Evolutionary conservation across 2,888 invertebrate species (phyloP), one percentile per base, ranked within the genome.

Genomic region (Mylabris sibirica): DNA sequence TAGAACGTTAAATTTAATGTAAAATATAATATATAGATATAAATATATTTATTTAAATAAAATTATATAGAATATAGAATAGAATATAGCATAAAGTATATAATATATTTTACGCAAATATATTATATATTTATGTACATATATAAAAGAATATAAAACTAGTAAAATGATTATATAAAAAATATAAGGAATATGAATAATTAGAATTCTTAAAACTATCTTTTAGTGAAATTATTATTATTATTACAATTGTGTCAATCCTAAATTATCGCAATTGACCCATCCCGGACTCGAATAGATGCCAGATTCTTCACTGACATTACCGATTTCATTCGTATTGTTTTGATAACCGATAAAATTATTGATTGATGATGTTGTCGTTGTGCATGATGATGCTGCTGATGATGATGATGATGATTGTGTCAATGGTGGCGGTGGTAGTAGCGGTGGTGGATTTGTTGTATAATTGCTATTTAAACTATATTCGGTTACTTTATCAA

Each of bases 241-340:
- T 17, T 3, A 24, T 57, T 57, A 57, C 12, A 57, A 14, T 57
- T 57, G 57, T 24, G 24, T 57, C 57, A 57, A 14, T 3, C 57
- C 57, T 5, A 57, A 57, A 57, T 57, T 57, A 24, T 57, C 57
- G 12, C 57, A 57, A 57, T 57, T 22, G 12, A 57, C 24, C 57
- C 57, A 57, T 24, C 24, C 12, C 24, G 57, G 12, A 4, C 2
- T 14, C 12, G 57, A 1, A 57, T 57, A 57, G 3, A 57, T 57
- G 24, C 57, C 22, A 24, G 57, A 22, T 14, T 57, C 49, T 49
- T 49, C 57, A 14, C 24, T 57, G 4, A 24, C 12, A 57, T 24
- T 24, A 57, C 12, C 57, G 9, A 57, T 12, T 22, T 57, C 57
- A 5, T 57, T 57, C 12, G 57, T 57, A 49, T 49, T 57, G 20